Conservation (phyloP, 2,888 invertebrate species). For the Gnatocerus cornutus region DNA sequence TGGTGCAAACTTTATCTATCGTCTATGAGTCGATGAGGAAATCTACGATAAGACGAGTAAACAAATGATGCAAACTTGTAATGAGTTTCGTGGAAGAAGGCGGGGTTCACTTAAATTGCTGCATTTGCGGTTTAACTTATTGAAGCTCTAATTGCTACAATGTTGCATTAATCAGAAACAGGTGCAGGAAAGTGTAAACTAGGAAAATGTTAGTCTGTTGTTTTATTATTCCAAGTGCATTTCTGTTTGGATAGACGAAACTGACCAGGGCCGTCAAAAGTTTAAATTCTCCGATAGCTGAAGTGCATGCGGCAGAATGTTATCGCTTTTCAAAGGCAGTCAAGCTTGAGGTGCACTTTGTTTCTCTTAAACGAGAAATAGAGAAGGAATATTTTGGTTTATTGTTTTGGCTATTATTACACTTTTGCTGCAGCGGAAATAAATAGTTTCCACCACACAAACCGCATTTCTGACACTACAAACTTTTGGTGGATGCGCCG, state of each 20-base stretch:
- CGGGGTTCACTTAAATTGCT: constrained; percentile 13
- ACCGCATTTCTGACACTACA: too few relatives aligned
- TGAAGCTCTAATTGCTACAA: constrained; percentile 13
- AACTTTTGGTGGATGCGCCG: too few relatives aligned
- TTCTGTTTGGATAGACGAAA: not conserved
- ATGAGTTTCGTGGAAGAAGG: constrained; percentile 16
- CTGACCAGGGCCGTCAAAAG: not conserved
- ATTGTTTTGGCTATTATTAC: too few relatives aligned
- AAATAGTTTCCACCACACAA: too few relatives aligned
- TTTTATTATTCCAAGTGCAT: not conserved
- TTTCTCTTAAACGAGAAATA: not conserved
- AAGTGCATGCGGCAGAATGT: not conserved
- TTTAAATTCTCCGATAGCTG: not conserved
- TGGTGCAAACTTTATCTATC: constrained; percentile 1
- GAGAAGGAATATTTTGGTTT: not conserved
- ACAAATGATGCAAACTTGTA: constrained; percentile 12
- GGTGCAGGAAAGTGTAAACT: not conserved
- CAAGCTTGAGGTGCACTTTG: not conserved
- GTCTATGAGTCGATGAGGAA: constrained; percentile 3
- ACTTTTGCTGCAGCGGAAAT: too few relatives aligned
- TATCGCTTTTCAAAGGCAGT: not conserved
- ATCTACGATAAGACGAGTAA: not conserved
- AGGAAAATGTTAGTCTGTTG: not conserved
- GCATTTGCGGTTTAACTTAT: constrained; percentile 9
- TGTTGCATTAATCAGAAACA: constrained; percentile 6